Conservation (phyloP, 1,140 invertebrate genomes). For the Hyphantria cunea region DNA sequence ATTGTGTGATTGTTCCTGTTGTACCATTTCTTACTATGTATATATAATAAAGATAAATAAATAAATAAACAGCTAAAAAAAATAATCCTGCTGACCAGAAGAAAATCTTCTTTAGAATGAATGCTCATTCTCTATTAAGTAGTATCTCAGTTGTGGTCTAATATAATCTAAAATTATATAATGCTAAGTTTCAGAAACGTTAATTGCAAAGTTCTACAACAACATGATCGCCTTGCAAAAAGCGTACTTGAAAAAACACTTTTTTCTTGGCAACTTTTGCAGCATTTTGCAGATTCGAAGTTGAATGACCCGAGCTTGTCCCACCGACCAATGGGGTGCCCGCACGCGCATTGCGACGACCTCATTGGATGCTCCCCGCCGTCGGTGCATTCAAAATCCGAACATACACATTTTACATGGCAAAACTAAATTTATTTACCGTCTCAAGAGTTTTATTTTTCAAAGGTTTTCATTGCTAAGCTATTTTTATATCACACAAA, state of each 20-base stretch:
- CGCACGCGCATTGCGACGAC: slow-evolving; percentile 62
- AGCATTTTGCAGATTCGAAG: slow-evolving; percentile 39
- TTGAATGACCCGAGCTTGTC: slow-evolving; percentile 39
- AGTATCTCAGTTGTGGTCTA: too few species aligned
- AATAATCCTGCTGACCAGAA: too few species aligned
- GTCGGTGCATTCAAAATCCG: slow-evolving; percentile 28
- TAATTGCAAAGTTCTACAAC: background rate
- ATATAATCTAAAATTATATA: too few species aligned
- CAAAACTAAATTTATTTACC: slow-evolving; percentile 19
- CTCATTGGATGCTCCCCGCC: slow-evolving; percentile 35
- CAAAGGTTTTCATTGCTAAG: too few species aligned
- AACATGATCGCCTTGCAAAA: slow-evolving; percentile 12
- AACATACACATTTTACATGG: slow-evolving; percentile 21
- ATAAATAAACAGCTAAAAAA: too few species aligned
- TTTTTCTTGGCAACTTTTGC: slow-evolving; percentile 28
- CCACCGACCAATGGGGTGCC: slow-evolving; percentile 33
- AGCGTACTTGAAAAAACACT: slow-evolving; percentile 19
- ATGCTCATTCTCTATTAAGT: too few species aligned
- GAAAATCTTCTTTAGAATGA: too few species aligned
- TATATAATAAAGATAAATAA: too few species aligned
- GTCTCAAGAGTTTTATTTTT: slow-evolving; percentile 20
- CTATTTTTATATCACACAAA: too few species aligned
- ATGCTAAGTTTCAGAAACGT: too few species aligned
- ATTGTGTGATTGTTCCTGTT: too few species aligned
- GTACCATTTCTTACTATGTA: too few species aligned